These are phyloP conservation scores for Lamellibrachia luymesi DNA, from an alignment of 1,140 invertebrate species.

Conservation along the genomic window DNA sequence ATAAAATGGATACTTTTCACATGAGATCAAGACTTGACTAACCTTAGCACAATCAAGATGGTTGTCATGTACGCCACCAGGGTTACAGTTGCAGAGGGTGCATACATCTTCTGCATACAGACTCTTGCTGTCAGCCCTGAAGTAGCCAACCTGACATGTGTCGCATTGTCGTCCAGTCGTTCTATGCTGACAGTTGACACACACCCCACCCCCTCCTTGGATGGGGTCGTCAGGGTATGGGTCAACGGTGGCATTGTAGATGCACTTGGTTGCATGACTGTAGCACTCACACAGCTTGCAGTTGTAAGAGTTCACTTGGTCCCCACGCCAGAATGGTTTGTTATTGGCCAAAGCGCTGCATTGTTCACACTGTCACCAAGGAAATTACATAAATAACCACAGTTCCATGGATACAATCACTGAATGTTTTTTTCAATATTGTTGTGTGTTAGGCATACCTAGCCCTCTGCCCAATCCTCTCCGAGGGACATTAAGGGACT, in stretches of 20 bases:
- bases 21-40: neutral
- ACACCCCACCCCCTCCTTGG: slow-evolving; percentile 51
- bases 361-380: slow-evolving; percentile 43
- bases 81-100: slow-evolving; percentile 41
- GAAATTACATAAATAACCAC: slow-evolving; percentile 13
- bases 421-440: neutral
- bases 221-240: slow-evolving; percentile 43
- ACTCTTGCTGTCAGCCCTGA: slow-evolving; percentile 76
- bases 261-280: slow-evolving; percentile 47
- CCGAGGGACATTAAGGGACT: no score
- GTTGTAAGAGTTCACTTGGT: slow-evolving; percentile 39
- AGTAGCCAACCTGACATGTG: slow-evolving; percentile 81
- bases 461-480: neutral
- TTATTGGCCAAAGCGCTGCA: slow-evolving; percentile 53
- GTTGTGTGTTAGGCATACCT: neutral
- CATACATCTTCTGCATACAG: slow-evolving; percentile 91
- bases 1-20: neutral
- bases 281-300: slow-evolving; percentile 51
- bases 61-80: slow-evolving; percentile 31
- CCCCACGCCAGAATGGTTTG: slow-evolving; percentile 47
- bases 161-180: slow-evolving; percentile 51
- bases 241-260: slow-evolving; percentile 46
- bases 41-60: slow-evolving; percentile 44
- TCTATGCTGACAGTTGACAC: slow-evolving; percentile 49
- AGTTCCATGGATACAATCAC: neutral